Conservation (phyloP, 2,888 invertebrate species). For the Lissonota sp. region DNA sequence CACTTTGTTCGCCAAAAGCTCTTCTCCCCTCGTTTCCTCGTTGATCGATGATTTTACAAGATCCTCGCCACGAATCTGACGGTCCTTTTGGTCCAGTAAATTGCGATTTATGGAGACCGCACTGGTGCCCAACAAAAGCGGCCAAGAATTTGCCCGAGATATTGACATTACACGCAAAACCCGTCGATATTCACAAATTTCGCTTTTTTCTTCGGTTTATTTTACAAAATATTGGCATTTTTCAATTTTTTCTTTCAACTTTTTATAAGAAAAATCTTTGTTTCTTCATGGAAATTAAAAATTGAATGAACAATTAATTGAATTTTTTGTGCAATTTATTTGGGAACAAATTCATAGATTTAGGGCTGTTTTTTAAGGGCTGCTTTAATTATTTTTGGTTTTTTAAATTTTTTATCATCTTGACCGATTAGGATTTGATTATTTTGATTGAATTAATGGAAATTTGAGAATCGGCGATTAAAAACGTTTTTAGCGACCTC, state of each 20-base stretch:
- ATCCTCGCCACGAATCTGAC: slow-evolving; percentile 24
- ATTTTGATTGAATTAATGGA: too few relatives aligned
- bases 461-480: too few relatives aligned
- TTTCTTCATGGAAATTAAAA: too few relatives aligned
- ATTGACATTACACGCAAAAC: slow-evolving; percentile 79
- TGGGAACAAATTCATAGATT: too few relatives aligned
- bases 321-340: too few relatives aligned
- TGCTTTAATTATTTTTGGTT: too few relatives aligned
- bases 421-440: too few relatives aligned
- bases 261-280: too few relatives aligned
- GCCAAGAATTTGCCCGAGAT: slow-evolving; percentile 85
- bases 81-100: slow-evolving; percentile 29
- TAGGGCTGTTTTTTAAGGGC: too few relatives aligned
- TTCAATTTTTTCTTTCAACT: slow-evolving; percentile 15
- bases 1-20: background rate
- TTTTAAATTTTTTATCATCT: too few relatives aligned
- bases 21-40: slow-evolving; percentile 3
- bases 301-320: too few relatives aligned
- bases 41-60: slow-evolving; percentile 8
- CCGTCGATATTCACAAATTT: slow-evolving; percentile 11
- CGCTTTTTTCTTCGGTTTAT: background rate
- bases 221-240: background rate
- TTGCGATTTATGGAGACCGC: slow-evolving; percentile 57
- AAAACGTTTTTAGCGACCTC: slow-evolving; percentile 16
- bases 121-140: slow-evolving; percentile 78